Conservation (phyloP, 2,113 vertebrate genomes). For the Sinocyclocheilus anshuiensis region DNA sequence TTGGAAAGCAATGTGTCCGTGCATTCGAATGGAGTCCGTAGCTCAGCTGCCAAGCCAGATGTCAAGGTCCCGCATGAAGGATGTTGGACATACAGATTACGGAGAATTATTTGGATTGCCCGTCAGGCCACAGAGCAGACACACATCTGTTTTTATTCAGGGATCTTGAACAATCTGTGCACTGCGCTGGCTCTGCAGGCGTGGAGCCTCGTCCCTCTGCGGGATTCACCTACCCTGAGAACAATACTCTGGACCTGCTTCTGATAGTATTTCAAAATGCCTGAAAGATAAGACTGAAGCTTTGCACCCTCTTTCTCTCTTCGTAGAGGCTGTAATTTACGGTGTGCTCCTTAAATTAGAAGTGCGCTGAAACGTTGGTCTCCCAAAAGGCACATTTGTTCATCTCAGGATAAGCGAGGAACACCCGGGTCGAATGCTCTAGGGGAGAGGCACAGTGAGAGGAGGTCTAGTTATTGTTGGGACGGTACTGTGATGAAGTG, state of each 20-base stretch:
- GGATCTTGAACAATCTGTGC: slow-evolving; percentile 54
- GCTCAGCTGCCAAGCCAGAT: slow-evolving; percentile 51
- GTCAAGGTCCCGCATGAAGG: slow-evolving; percentile 48
- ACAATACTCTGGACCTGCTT: slow-evolving; percentile 55
- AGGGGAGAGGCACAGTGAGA: slow-evolving; percentile 1
- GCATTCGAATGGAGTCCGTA: slow-evolving; percentile 7
- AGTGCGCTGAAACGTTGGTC: slow-evolving; percentile 8
- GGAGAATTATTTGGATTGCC: slow-evolving; percentile 57
- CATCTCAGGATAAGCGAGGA: slow-evolving; percentile 38
- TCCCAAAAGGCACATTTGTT: slow-evolving; percentile 46
- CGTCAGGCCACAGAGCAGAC: slow-evolving; percentile 51
- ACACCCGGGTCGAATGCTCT: slow-evolving; percentile 39
- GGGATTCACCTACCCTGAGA: slow-evolving; percentile 51
- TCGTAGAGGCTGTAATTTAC: slow-evolving; percentile 47
- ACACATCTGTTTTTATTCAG: slow-evolving; percentile 63
- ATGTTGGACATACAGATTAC: slow-evolving; percentile 59
- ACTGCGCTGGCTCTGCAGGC: slow-evolving; percentile 52
- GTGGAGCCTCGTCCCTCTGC: slow-evolving; percentile 45
- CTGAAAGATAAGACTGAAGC: slow-evolving; percentile 40
- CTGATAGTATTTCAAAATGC: slow-evolving; percentile 51
- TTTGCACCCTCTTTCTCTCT: slow-evolving; percentile 18
- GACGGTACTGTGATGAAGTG: slow-evolving; percentile 26
- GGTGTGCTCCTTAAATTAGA: slow-evolving; percentile 48
- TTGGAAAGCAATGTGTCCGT: slow-evolving; percentile 34
- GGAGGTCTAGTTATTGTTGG: slow-evolving; percentile 12